phyloP scores from a whole-genome alignment of 2,888 invertebrate genomes.

The Brachypalpus laphriformis region DNA sequence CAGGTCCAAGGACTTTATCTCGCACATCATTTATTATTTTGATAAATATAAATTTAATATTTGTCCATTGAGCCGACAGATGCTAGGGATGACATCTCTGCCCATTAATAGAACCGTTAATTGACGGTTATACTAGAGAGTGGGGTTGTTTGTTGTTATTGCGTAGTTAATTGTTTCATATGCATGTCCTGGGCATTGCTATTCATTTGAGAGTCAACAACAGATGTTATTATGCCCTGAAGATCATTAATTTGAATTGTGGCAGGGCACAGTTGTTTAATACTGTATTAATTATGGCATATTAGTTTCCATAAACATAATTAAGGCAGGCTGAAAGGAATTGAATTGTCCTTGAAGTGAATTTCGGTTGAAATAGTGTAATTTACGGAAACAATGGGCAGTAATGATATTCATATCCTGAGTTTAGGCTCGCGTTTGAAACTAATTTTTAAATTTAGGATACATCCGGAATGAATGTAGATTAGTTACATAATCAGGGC shows the following conservation, averaged over 20 bases:
- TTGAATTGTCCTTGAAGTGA: not conserved
- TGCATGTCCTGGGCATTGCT: not conserved
- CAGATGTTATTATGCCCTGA: constrained; percentile 28
- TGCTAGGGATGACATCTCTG: constrained; percentile 21
- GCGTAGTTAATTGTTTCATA: constrained; percentile 3
- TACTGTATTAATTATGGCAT: not conserved
- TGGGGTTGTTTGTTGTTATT: not conserved
- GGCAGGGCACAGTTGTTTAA: not conserved
- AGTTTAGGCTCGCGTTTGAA: no score
- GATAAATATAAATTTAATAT: constrained; percentile 19
- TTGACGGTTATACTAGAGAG: constrained; percentile 5
- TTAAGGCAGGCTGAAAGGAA: not conserved
- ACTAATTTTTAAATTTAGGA: no score
- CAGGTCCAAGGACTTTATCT: not conserved
- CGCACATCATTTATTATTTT: constrained; percentile 12
- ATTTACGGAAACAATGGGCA: not conserved
- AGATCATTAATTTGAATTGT: constrained; percentile 28
- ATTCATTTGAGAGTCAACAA: constrained; percentile 7
- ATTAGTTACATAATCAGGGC: no score
- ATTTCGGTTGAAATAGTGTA: not conserved
- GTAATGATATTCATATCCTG: not conserved
- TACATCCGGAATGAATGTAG: no score
- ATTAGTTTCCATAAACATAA: not conserved
- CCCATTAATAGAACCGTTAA: constrained; percentile 1
- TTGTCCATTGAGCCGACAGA: not conserved